Evolutionary conservation across 2,888 invertebrate species (phyloP).

Genomic region (Mythimna albipuncta): DNA sequence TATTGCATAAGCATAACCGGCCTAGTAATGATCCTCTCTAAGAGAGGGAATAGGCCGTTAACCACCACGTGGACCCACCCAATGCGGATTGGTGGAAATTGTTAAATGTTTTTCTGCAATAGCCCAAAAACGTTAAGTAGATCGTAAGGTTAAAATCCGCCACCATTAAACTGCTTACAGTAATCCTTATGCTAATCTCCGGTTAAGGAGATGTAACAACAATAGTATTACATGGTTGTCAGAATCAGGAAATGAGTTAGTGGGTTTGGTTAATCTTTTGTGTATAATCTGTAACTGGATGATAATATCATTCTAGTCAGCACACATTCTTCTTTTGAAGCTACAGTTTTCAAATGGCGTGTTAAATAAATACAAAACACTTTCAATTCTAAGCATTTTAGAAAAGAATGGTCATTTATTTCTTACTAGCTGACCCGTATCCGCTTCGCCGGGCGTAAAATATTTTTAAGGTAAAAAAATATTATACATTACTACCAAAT

Average conservation of each 20-base stretch:
- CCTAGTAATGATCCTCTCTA: neutral
- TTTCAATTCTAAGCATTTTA: neutral
- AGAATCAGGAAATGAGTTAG: constrained; percentile 13
- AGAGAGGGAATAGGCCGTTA: too few species aligned
- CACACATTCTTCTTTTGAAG: neutral
- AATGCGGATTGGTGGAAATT: neutral
- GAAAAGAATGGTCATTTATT: neutral
- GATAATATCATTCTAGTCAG: neutral
- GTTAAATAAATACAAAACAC: neutral
- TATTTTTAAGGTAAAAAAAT: too few species aligned
- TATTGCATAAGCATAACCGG: neutral
- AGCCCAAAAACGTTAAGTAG: constrained; percentile 3
- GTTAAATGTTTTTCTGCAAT: neutral
- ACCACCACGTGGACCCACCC: too few species aligned
- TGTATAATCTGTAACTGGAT: constrained; percentile 8
- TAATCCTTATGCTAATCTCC: constrained; percentile 48
- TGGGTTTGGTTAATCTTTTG: constrained; percentile 22
- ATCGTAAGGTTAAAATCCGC: constrained; percentile 27
- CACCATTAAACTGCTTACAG: constrained; percentile 29
- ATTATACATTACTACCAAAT: too few species aligned
- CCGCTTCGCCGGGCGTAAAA: too few species aligned
- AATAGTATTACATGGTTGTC: constrained; percentile 28
- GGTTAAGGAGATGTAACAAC: constrained; percentile 24
- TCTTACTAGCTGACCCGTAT: too few species aligned
- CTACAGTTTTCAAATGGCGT: neutral